These are phyloP conservation scores for Camptogramma bilineatum DNA, from an alignment of 2,888 invertebrate genomes.

Conservation along the genomic window DNA sequence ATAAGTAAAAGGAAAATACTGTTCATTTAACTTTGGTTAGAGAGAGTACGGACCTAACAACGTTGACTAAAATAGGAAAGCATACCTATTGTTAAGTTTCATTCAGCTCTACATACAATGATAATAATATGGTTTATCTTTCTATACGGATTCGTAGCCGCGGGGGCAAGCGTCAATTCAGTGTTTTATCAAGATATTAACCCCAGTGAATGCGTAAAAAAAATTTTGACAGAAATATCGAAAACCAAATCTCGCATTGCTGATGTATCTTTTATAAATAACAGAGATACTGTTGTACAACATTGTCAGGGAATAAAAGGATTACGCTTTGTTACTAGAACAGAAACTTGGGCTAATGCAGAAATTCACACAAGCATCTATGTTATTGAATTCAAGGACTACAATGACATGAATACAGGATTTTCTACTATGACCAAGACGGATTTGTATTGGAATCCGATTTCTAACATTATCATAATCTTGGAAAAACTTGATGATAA, in stretches of 20 bases:
- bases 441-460: conserved; percentile 53
- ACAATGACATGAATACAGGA: conserved; percentile 44
- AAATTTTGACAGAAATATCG: conserved; percentile 39
- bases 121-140: conserved; percentile 14
- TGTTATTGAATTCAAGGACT: conserved; percentile 46
- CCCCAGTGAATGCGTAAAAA: conserved; percentile 43
- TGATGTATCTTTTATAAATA: conserved; percentile 51
- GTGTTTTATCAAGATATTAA: conserved; percentile 4
- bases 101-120: conserved; percentile 19
- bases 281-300: conserved; percentile 42
- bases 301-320: conserved; percentile 44
- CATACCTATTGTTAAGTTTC: too few relatives aligned
- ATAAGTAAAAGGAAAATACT: too few relatives aligned
- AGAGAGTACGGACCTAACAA: too few relatives aligned
- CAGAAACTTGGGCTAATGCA: conserved; percentile 41
- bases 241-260: conserved; percentile 20
- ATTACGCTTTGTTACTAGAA: conserved; percentile 47
- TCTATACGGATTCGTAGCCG: conserved; percentile 5
- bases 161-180: conserved; percentile 19
- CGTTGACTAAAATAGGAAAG: too few relatives aligned
- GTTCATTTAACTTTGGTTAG: too few relatives aligned
- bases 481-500: conserved; percentile 40
- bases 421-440: conserved; percentile 38
- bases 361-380: conserved; percentile 44
- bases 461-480: conserved; percentile 53